Evolutionary conservation across 2,888 invertebrate genomes (phyloP), one percentile per base, ranked within the genome.

Genomic region (Xestia ashworthii): DNA sequence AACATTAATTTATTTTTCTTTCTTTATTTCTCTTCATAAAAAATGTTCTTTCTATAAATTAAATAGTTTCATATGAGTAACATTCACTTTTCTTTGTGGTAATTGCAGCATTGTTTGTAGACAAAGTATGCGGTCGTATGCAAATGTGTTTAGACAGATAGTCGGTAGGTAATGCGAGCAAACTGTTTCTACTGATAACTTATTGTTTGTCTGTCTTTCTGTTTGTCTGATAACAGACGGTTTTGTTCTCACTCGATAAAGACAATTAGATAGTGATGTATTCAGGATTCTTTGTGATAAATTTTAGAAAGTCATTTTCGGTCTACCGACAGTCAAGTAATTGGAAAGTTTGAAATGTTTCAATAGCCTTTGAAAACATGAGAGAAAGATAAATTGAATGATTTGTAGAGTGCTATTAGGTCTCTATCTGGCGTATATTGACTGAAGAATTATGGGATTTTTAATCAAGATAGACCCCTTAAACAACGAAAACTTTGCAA

Each of bases 91-190:
- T 75, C 64, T 69, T 82, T 69, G 69, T 62, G 14, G 1, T 38
- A 69, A 76, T 73, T 76, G 67, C 80, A 83, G 75, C 71, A 64
- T 73, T 79, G 71, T 85, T 76, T 64, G 19, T 25, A 68, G 68
- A 74, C 76, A 74, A 74, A 76, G 66, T 83, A 72, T 80, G 74
- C 74, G 69, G 66, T 72, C 62, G 82, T 83, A 76, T 76, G 75
- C 69, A 76, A 81, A 87, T 77, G 80, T 6, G 53, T 19, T 38
- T 12, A n/a, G 62, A 4, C 76, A 38, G 32, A 44, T 19, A 67
- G 22, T 14, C 53, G 19, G 5, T 62, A 38, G n/a, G 62, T 53
- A 65, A 69, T 55, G 41, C 41, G 67, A 60, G 71, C 60, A 74
- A 68, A 71, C 72, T 65, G 71, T 70, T 65, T 25, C 55, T 55